Base-by-base conservation (phyloP, 2,113 vertebrate genomes). In the Coryphaenoides rupestris region DNA sequence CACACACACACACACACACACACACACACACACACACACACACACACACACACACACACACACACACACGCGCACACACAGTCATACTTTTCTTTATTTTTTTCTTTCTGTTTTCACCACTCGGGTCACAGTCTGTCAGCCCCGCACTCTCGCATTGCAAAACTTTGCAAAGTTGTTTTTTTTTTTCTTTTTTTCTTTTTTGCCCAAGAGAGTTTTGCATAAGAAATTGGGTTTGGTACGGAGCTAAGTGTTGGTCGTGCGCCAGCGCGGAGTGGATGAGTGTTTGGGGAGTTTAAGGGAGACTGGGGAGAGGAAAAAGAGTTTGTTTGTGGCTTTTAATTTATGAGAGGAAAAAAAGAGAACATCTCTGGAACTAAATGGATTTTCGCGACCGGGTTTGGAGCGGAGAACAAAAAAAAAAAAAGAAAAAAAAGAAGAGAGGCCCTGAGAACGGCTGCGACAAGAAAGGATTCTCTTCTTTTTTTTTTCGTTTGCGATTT, bases 401-500 rank as follows among this genome's bases (percentile, higher is more conserved):
- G 63, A 77, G 53, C 23, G 62, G 68, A 3, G 24, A 62, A 62
- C 49, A 62, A 40, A 40, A 40, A 40, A 40, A 33, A 33, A 49
- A 77, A 10, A 66, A 63, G 50, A 68, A 60, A 66, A 60, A 71
- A 47, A 0, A 23, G 67, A 33, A 4, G 28, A 21, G 58, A 33
- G 33, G 13, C 57, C 6, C 19, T 58, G 28, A 28, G 67, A 54
- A 45, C 40, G 45, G 19, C 72, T 69, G 68, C 60, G 21, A 67
- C 9, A 9, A n/a, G 58, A 60, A 59, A 78, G 60, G n/a, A n/a
- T n/a, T n/a, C n/a, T n/a, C n/a, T n/a, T n/a, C n/a, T n/a, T n/a
- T n/a, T n/a, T n/a, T n/a, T n/a, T n/a, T n/a, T n/a, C n/a, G n/a
- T 68, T 64, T 64, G 59, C 62, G 50, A 58, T 72, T 73, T 78